Evolutionary conservation across 2,797 vertebrate species (phyloP).

Genomic region (Melanotaenia nigrans): DNA sequence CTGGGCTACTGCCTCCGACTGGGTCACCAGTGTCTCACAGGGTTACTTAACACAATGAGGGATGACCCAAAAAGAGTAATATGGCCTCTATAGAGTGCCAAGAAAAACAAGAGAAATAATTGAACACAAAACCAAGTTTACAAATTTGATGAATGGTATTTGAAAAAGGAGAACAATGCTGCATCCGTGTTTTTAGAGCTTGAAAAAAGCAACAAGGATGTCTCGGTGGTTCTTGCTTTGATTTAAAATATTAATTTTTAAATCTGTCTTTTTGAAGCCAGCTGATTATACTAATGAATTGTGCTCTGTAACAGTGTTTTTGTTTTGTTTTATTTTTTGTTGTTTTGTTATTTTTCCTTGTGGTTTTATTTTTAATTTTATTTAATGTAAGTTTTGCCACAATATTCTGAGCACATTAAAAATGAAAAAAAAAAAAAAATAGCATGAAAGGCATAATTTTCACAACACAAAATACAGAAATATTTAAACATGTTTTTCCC

Average conservation of each 20-base stretch:
- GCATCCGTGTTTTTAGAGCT: not conserved
- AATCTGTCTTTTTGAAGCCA: not conserved
- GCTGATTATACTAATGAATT: not conserved
- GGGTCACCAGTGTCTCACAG: no score
- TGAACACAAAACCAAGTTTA: not conserved
- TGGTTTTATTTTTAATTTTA: not conserved
- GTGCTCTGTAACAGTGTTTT: not conserved
- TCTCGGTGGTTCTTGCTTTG: not conserved
- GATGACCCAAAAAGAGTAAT: not conserved
- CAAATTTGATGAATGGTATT: no score
- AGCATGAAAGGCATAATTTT: not conserved
- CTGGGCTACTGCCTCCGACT: no score
- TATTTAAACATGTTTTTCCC: not conserved
- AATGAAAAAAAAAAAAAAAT: no score
- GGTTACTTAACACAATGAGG: not conserved
- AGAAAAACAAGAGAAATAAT: not conserved
- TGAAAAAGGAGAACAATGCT: not conserved
- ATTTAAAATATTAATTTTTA: not conserved
- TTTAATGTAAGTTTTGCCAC: not conserved
- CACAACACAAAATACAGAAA: not conserved
- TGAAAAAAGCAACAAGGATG: not conserved
- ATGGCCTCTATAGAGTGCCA: not conserved
- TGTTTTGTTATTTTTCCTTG: no score
- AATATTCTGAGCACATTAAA: not conserved
- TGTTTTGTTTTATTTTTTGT: not conserved